Percentiles rank a stretch among this genome's conserved stretches.
Evolutionary conservation across 1,140 invertebrate genomes (phyloP).

Genomic region (Proales similis): DNA sequence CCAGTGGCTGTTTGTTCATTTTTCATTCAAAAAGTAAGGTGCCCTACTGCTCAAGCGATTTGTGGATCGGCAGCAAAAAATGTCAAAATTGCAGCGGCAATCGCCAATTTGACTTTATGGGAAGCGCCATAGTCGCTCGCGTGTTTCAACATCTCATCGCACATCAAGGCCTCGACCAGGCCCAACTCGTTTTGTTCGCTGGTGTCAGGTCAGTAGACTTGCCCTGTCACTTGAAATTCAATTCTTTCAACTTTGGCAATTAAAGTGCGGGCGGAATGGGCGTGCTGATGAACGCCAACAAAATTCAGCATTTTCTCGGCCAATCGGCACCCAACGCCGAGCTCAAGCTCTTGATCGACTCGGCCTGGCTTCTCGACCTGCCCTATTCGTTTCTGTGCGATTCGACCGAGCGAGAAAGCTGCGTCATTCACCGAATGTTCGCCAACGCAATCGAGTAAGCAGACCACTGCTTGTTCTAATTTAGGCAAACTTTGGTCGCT

Average conservation of each 20-base stretch:
- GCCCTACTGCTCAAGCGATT: constrained; percentile 31
- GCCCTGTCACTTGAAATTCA: too few species aligned
- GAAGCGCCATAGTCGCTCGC: background rate
- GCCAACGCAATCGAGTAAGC: constrained; percentile 2
- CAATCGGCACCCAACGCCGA: background rate
- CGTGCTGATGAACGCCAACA: constrained; percentile 15
- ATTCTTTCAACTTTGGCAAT: too few species aligned
- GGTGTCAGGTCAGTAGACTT: too few species aligned
- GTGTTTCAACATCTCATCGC: constrained; percentile 13
- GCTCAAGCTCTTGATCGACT: constrained; percentile 18
- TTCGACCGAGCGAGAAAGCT: background rate
- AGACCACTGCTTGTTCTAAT: background rate
- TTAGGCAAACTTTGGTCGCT: background rate
- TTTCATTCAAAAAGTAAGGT: background rate
- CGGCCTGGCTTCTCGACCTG: constrained; percentile 15
- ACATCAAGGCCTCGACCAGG: background rate
- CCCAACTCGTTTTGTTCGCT: constrained; percentile 1
- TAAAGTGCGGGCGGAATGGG: constrained; percentile 35
- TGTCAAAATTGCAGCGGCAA: background rate
- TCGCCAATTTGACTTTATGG: constrained; percentile 34
- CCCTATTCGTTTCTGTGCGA: constrained; percentile 31
- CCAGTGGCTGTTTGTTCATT: background rate
- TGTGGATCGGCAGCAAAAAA: constrained; percentile 31
- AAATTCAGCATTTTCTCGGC: background rate
- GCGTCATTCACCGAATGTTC: background rate